These are phyloP conservation scores for Agrilus cyanescens DNA, from an alignment of 2,888 invertebrate species.

Conservation along the genomic window DNA sequence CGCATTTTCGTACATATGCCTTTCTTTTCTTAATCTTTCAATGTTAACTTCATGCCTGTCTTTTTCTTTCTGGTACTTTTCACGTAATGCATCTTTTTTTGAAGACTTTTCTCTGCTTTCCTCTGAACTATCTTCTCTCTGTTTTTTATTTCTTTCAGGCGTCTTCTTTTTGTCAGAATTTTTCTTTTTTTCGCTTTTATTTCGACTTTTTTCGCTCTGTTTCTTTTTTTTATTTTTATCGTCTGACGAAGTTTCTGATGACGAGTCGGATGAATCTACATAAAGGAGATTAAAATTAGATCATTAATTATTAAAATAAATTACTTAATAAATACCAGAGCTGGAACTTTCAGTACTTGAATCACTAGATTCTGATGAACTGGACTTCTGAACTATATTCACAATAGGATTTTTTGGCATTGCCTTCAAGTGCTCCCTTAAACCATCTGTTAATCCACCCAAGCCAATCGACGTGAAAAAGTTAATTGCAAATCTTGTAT, in stretches of 20 bases:
- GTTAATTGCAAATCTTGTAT: slow-evolving; percentile 94
- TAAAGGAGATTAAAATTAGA: neutral
- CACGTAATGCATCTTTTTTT: neutral
- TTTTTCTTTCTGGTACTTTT: slow-evolving; percentile 1
- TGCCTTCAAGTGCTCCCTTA: slow-evolving; percentile 76
- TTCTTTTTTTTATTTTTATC: slow-evolving; percentile 12
- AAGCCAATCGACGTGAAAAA: slow-evolving; percentile 96
- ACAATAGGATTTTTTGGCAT: slow-evolving; percentile 49
- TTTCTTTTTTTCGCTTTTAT: neutral
- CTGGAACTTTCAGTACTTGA: slow-evolving; percentile 19
- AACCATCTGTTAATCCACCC: slow-evolving; percentile 89
- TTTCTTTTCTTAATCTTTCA: slow-evolving; percentile 1
- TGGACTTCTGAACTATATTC: slow-evolving; percentile 23
- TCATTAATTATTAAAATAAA: neutral
- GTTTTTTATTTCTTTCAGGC: neutral
- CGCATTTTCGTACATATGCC: neutral
- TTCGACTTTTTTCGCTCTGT: neutral
- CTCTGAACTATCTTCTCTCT: slow-evolving; percentile 1
- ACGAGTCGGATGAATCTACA: slow-evolving; percentile 7
- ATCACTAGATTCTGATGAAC: slow-evolving; percentile 13
- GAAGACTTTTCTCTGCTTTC: slow-evolving; percentile 1
- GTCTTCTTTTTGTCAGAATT: neutral
- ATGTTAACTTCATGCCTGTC: neutral
- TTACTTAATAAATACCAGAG: slow-evolving; percentile 14
- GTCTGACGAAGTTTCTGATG: slow-evolving; percentile 9